Evolutionary conservation across 2,888 invertebrate genomes (phyloP), one percentile per base, ranked within the genome.

Genomic region (Diarsia brunnea): DNA sequence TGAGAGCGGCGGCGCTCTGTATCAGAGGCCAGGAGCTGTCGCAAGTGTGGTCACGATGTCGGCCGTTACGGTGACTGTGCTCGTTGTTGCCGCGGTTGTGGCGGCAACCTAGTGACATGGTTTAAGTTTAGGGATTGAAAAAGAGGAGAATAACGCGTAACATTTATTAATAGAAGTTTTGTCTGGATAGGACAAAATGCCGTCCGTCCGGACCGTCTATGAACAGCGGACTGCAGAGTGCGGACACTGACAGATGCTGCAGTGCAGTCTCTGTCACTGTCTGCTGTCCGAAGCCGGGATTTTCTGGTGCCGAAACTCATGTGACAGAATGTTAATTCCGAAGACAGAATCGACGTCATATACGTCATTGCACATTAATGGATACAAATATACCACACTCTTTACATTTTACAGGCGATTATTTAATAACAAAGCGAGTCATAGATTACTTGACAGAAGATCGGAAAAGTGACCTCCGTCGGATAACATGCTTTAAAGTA

Each of bases 1-100:
- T 99, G 88, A 98, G 98, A 89, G 97, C 97, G 69, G 98, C 98
- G 21, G 99, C 99, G 84, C 98, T 98, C 92, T 98, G 98, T 92
- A 99, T 98, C 91, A 99, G 97, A 86, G 98, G 97, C 98, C 98
- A 99, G 58, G 99, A 98, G 89, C 99, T 98, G 95, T 99, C 99
- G 93, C 99, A 99, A 78, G 97, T 97, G 93, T 97, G 95, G 97
- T 97, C 96, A 45, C 97, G 92, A 88, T 97, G 97, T 68, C 97
- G 93, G 45, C 97, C 96, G 66, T 95, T 95, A 47, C 96, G 93
- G 79, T 96, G 96, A 89, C 97, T 94, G 96, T 97, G 96, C 77
- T 97, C 96, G 84, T 92, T 95, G 90, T 94, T 96, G 55, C 95
- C 95, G 0, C 95, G 93, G 67, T 91, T 94, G 88, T 96, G 95